Evolutionary conservation across 2,888 invertebrate genomes (phyloP), one percentile per base, ranked within the genome.

Genomic region (Oligia strigilis): DNA sequence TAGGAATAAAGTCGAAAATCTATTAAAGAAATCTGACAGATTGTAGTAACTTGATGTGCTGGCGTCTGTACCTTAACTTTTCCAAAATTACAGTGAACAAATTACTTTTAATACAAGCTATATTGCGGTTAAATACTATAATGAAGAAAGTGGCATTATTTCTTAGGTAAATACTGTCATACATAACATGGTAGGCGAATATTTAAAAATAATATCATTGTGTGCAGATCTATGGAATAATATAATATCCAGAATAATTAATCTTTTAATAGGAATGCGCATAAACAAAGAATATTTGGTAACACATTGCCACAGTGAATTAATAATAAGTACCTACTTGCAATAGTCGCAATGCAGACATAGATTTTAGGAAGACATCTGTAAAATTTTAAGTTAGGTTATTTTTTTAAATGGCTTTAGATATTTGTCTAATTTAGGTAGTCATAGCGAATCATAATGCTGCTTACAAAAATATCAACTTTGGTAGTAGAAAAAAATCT

Each of bases 261-360:
- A 40, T 78, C 72, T 82, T 84, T 84, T 17, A 74, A 75, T 83
- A 88, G 78, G 74, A 82, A 85, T 87, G 81, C 71, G 79, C 75
- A 77, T 77, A 82, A 87, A 83, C 64, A 71, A 75, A 82, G 2
- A 78, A 80, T 87, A 85, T 88, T 88, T 88, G 87, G 84, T 89
- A 88, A 83, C 74, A 80, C 43, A 81, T 71, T 77, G 52, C 40
- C 80, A 84, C 71, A 81, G 78, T 75, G 49, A 87, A 75, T 80
- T 67, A 19, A 60, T 62, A 71, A 62, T 14, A 49, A 40, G 40
- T 40, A 40, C 46, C 46, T 5, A 60, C 43, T 40, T 55, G 40
- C 40, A 40, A 40, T 40, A 40, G 40, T 40, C 40, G 46, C 36
- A 83, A n/a, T 29, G 2, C 13, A 66, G 23, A 80, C 36, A 55